Conservation (phyloP, 2,797 vertebrate genomes). For the Scomberomorus guttatus region DNA sequence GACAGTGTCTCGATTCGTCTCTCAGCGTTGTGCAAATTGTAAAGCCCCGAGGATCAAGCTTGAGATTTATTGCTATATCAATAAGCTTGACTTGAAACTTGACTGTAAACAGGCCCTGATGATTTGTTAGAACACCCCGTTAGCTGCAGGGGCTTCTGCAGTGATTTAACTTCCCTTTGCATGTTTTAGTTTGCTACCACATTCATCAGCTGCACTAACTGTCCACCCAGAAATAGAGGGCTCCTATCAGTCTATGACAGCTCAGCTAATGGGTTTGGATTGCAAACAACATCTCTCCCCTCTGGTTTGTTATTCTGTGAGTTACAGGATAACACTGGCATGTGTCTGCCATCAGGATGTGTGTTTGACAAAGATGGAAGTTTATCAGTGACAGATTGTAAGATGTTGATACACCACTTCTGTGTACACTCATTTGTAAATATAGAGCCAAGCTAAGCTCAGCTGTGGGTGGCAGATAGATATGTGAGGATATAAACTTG, state of each 20-base stretch:
- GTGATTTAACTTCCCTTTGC: background rate
- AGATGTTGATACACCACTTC: constrained; percentile 5
- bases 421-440: constrained; percentile 5
- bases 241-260: background rate
- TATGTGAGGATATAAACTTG: background rate
- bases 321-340: constrained; percentile 1
- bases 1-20: too few species aligned
- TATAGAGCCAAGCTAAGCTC: background rate
- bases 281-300: background rate
- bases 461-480: constrained; percentile 12
- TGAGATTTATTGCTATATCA: background rate
- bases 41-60: too few species aligned
- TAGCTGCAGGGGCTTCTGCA: background rate
- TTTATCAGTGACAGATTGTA: constrained; percentile 6
- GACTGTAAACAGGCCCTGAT: background rate
- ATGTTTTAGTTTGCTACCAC: constrained; percentile 1
- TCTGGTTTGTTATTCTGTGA: constrained; percentile 4
- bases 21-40: too few species aligned
- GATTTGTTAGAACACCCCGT: background rate
- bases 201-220: background rate
- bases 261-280: constrained; percentile 18
- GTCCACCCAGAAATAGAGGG: constrained; percentile 9
- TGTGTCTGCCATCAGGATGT: constrained; percentile 17
- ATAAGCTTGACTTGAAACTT: background rate
- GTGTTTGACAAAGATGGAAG: background rate